Evolutionary conservation across 1,140 invertebrate genomes (phyloP), one percentile per base, ranked within the genome.

Genomic region (Leptinotarsa defecta): DNA sequence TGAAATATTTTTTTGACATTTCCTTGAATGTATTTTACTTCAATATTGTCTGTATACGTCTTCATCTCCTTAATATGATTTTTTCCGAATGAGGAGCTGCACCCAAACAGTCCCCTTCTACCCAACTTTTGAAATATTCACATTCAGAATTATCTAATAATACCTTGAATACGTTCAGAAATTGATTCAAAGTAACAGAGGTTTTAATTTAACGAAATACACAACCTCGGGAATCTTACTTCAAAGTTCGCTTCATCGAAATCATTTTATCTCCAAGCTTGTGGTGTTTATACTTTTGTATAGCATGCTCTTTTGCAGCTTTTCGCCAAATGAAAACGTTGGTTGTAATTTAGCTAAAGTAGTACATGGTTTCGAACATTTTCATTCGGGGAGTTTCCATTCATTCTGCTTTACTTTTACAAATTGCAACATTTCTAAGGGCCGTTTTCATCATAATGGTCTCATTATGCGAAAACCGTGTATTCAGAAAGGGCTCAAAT

Each of bases 281-380:
- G 74, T 49, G 24, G 68, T 75, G 77, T 73, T 78, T 78, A 78
- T 78, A 75, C 73, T 72, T 69, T 75, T 71, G 49, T 73, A 70
- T 78, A 75, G 71, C 71, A 78, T 70, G 74, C 74, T 64, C 72
- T 78, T 78, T 76, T 78, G 73, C 71, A 78, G 77, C 77, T 74
- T 76, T 64, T 78, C 77, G 75, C 69, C 75, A 73, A 73, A 78
- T 78, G 77, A 78, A 78, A 78, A 78, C 48, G 67, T 65, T 76
- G 74, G 68, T 65, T 74, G 76, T 79, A 79, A 79, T 79, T 79
- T 79, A 79, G 78, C 77, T 79, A 77, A 75, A 79, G 76, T 68
- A 71, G 69, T 71, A 61, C 57, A 71, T 71, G 69, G 48, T 22
- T 43, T 24, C 67, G 43, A 68, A 34, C 8, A 68, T 19, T 43